Evolutionary conservation across 2,113 vertebrate species (phyloP).

Genomic region (Heliornis fulica): DNA sequence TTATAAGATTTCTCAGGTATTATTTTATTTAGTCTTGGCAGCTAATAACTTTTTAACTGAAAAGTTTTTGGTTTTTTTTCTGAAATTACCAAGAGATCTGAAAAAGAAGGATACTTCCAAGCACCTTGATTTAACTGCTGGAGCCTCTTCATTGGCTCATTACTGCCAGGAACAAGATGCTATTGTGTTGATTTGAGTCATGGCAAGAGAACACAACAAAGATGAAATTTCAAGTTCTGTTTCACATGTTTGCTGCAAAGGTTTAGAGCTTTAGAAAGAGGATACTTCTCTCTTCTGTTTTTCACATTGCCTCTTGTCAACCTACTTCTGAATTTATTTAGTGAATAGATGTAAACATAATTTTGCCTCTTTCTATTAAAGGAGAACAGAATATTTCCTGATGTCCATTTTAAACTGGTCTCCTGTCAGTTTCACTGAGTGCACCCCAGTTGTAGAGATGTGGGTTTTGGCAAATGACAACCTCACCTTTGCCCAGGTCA

Average conservation of each 20-base stretch:
- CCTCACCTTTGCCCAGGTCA: neutral
- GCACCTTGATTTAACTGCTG: neutral
- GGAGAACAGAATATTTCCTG: neutral
- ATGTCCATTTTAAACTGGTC: neutral
- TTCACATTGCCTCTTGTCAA: neutral
- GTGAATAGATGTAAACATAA: neutral
- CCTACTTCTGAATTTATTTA: neutral
- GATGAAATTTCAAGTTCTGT: neutral
- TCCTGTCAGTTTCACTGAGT: neutral
- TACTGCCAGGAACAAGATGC: neutral
- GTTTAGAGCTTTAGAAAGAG: neutral
- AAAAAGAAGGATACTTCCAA: neutral
- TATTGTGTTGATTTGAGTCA: slow-evolving; percentile 27
- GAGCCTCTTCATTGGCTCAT: neutral
- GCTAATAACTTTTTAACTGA: neutral
- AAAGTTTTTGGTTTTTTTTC: neutral
- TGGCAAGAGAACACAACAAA: neutral
- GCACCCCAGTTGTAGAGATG: neutral
- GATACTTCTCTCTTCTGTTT: neutral
- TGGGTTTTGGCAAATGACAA: neutral
- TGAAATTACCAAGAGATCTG: neutral
- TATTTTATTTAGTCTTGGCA: slow-evolving; percentile 27
- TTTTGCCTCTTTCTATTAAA: neutral
- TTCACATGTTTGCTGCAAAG: neutral
- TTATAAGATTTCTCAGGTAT: slow-evolving; percentile 22